A percentile compares a stretch with the other conserved stretches of the same genome.
Conservation (phyloP, 1,140 invertebrate species). For the Monochamus saltuarius region DNA sequence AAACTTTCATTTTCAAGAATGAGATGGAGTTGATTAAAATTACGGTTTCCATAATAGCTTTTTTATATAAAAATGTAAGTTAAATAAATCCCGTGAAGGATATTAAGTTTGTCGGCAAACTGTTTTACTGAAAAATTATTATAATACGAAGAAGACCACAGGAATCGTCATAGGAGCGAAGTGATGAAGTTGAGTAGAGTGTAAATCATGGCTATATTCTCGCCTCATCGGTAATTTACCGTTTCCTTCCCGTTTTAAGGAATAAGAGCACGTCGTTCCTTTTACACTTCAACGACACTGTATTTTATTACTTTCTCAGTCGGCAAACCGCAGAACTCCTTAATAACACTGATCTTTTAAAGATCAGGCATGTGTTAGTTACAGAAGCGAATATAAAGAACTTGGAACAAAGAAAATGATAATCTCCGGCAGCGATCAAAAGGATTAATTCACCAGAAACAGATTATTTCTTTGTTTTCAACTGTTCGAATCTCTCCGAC, state of each 20-base stretch:
- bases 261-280: constrained; percentile 37
- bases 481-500: constrained; percentile 3
- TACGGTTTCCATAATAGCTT: too few relatives aligned
- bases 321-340: constrained; percentile 21
- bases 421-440: constrained; percentile 35
- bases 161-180: constrained; percentile 21
- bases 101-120: not conserved
- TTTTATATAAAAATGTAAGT: too few relatives aligned
- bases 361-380: constrained; percentile 42
- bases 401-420: constrained; percentile 36
- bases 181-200: constrained; percentile 15
- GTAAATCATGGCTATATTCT: constrained; percentile 33
- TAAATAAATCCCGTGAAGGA: not conserved
- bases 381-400: constrained; percentile 39
- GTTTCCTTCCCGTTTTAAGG: constrained; percentile 34
- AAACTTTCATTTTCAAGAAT: too few relatives aligned
- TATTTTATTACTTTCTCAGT: constrained; percentile 38
- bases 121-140: constrained; percentile 12
- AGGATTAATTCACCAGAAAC: constrained; percentile 41
- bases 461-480: constrained; percentile 37
- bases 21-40: too few relatives aligned
- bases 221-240: constrained; percentile 37
- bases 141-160: constrained; percentile 14
- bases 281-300: constrained; percentile 42
- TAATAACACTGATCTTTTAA: constrained; percentile 43